A percentile compares a stretch with the other conserved stretches of the same genome.
These are phyloP conservation scores for Heliconius congener DNA, from an alignment of 1,140 invertebrate species.

Conservation along the genomic window DNA sequence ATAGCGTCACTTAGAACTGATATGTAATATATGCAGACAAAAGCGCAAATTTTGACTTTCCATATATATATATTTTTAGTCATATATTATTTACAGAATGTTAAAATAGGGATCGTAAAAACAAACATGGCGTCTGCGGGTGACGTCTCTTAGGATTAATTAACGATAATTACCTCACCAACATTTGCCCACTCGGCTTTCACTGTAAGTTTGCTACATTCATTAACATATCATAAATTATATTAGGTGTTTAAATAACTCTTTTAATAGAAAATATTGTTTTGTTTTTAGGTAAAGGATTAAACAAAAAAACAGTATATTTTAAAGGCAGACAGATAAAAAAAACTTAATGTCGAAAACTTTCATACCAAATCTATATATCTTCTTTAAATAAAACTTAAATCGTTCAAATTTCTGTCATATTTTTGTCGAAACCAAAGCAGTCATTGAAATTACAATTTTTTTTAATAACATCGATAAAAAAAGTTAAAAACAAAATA, in stretches of 20 bases:
- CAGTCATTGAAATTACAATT: no score
- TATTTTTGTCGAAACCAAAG: no score
- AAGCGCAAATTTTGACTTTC: background rate
- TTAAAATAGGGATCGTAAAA: conserved; percentile 23
- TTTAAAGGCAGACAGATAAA: no score
- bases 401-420: no score
- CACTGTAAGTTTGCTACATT: conserved; percentile 2
- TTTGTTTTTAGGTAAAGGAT: no score
- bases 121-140: conserved; percentile 20
- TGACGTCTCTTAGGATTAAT: conserved; percentile 25
- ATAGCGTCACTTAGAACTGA: no score
- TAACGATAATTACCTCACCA: conserved; percentile 24
- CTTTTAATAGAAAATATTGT: background rate
- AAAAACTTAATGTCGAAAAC: no score
- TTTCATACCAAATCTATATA: no score
- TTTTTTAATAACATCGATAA: background rate
- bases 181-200: conserved; percentile 17
- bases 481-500: background rate
- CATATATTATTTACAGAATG: background rate
- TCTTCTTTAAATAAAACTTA: no score
- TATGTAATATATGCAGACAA: background rate
- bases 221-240: background rate
- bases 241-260: background rate
- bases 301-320: no score
- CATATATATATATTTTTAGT: background rate